Evolutionary conservation across 2,113 vertebrate genomes (phyloP).

Genomic region (Nerophis ophidion): DNA sequence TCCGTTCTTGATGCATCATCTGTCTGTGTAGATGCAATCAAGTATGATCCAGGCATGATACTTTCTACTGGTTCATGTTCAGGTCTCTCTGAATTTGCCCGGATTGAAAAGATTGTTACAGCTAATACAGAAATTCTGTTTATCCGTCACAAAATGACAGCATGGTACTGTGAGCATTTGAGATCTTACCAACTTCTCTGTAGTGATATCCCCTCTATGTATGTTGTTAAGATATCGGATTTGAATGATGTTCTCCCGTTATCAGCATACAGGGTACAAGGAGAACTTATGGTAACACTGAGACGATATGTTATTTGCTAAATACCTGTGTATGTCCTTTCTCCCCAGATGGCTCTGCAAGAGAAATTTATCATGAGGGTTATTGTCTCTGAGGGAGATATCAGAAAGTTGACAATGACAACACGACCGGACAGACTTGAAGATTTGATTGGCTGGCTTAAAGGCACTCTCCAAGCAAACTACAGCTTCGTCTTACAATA

Average conservation of each 20-base stretch:
- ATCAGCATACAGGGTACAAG: not conserved
- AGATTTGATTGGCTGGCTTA: conserved; percentile 11
- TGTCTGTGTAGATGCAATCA: conserved; percentile 21
- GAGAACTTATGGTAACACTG: conserved; percentile 7
- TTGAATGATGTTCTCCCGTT: too few species aligned
- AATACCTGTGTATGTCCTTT: not conserved
- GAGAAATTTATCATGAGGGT: conserved; percentile 26
- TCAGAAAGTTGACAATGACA: conserved; percentile 23
- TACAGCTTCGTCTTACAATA: not conserved
- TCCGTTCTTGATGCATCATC: conserved; percentile 19
- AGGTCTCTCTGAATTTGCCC: conserved; percentile 20
- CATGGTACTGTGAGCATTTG: conserved; percentile 30
- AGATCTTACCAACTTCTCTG: conserved; percentile 18
- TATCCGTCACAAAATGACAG: conserved; percentile 22
- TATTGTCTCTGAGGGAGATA: conserved; percentile 22
- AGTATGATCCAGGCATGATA: conserved; percentile 23
- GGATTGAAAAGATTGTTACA: conserved; percentile 27
- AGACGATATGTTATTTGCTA: conserved; percentile 15
- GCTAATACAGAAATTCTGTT: conserved; percentile 28
- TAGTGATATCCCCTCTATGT: conserved; percentile 1
- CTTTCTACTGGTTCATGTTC: conserved; percentile 29
- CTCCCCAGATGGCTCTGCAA: not conserved
- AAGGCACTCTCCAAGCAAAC: not conserved
- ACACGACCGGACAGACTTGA: conserved; percentile 4
- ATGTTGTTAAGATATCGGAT: not conserved